Percentiles rank a stretch among this genome's conserved stretches.
phyloP scores from a whole-genome alignment of 2,888 invertebrate genomes.

The Netelia fuscicornis region DNA sequence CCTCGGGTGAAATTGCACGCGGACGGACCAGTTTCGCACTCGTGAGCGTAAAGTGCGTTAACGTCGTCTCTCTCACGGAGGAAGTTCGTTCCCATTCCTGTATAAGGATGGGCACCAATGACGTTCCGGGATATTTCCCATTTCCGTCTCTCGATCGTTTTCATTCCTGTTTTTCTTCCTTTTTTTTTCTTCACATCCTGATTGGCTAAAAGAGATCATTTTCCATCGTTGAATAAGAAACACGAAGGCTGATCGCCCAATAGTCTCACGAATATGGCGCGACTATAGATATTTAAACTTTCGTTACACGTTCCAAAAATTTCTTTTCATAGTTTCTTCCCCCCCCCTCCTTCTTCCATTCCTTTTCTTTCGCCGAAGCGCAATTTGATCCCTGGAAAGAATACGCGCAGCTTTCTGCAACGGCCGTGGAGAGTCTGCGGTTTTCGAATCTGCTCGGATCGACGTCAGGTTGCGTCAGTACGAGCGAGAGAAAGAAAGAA shows the following conservation, averaged over 20 bases:
- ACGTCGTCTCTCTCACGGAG: conserved; percentile 37
- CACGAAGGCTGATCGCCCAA: conserved; percentile 7
- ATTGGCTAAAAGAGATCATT: conserved; percentile 30
- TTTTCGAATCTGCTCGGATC: conserved; percentile 56
- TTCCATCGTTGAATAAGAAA: conserved; percentile 30
- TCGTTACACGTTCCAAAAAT: conserved; percentile 7
- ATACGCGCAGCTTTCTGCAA: conserved; percentile 58
- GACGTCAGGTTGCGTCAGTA: conserved; percentile 29
- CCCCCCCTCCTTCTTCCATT: conserved; percentile 5
- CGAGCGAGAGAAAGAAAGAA: conserved; percentile 1
- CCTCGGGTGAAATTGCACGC: conserved; percentile 52
- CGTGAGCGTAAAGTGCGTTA: conserved; percentile 7
- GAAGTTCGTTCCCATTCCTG: conserved; percentile 66
- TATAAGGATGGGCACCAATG: conserved; percentile 34
- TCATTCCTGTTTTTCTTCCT: conserved; percentile 1
- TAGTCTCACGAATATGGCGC: conserved; percentile 21
- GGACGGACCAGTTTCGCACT: conserved; percentile 60
- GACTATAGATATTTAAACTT: conserved; percentile 10
- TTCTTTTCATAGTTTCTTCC: conserved; percentile 14
- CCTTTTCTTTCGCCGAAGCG: conserved; percentile 45
- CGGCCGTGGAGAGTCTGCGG: conserved; percentile 62
- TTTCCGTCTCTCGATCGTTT: conserved; percentile 45
- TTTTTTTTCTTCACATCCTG: conserved; percentile 16
- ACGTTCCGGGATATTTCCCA: conserved; percentile 57
- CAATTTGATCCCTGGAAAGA: conserved; percentile 64